Conservation (phyloP, 2,797 vertebrate genomes). For the Florisuga fusca region DNA sequence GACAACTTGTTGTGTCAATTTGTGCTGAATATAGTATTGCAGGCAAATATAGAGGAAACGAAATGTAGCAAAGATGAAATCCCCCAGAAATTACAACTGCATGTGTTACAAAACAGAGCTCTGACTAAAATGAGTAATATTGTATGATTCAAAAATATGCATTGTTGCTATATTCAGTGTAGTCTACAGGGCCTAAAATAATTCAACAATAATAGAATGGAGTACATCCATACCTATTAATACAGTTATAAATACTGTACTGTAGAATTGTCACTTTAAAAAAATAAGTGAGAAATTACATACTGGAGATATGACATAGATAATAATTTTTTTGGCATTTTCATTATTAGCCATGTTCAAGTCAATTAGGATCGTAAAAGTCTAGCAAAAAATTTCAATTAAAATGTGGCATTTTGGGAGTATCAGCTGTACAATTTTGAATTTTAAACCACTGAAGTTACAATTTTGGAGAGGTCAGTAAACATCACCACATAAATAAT, state of each 20-base stretch:
- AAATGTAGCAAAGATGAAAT: too few species aligned
- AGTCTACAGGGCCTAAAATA: background rate
- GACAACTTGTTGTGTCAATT: too few species aligned
- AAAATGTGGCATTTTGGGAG: background rate
- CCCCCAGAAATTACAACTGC: too few species aligned
- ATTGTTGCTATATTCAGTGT: background rate
- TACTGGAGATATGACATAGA: background rate
- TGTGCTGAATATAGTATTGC: too few species aligned
- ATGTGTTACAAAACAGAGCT: background rate
- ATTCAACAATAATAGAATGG: background rate
- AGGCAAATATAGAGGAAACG: too few species aligned
- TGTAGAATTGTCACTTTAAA: background rate
- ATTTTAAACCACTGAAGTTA: background rate
- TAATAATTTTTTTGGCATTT: background rate
- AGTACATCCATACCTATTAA: background rate
- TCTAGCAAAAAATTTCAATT: background rate
- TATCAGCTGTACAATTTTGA: background rate
- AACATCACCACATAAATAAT: background rate
- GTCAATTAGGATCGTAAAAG: background rate
- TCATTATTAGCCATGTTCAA: background rate
- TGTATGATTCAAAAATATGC: background rate
- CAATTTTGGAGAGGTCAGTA: background rate
- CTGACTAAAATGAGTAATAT: background rate
- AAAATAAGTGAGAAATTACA: background rate
- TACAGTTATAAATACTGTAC: background rate